Percentiles rank a stretch among this genome's conserved stretches.
Conservation (phyloP, 2,797 vertebrate genomes). For the Hemitrygon akajei region DNA sequence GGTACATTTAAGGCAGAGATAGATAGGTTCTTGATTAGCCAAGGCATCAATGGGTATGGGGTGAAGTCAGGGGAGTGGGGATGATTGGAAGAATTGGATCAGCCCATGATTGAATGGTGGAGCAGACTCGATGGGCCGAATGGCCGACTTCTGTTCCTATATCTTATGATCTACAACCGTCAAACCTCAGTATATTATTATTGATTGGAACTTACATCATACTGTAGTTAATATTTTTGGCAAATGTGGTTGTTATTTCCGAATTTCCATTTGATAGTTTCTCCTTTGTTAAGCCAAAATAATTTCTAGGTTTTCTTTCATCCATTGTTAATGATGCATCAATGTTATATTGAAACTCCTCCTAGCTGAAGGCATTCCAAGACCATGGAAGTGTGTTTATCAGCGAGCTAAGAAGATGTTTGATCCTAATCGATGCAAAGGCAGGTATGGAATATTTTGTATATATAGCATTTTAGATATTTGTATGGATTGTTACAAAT, state of each 20-base stretch:
- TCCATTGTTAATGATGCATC: neutral
- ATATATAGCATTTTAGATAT: neutral
- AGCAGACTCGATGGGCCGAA: too few relatives aligned
- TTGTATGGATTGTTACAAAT: neutral
- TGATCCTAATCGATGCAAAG: conserved; percentile 58
- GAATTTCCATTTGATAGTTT: neutral
- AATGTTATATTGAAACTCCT: neutral
- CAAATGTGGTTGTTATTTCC: neutral
- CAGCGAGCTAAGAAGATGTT: conserved; percentile 61
- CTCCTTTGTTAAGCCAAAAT: neutral
- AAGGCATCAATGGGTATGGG: too few relatives aligned
- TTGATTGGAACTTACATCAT: neutral
- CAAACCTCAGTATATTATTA: neutral
- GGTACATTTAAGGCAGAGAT: too few relatives aligned
- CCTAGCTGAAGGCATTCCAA: conserved; percentile 55
- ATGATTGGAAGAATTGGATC: too few relatives aligned
- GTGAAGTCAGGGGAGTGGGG: too few relatives aligned
- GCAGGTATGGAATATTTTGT: conserved; percentile 49
- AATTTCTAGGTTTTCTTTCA: neutral
- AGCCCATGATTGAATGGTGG: too few relatives aligned
- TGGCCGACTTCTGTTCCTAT: too few relatives aligned
- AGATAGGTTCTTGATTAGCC: too few relatives aligned
- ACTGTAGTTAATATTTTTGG: neutral
- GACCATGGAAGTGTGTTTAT: conserved; percentile 55
- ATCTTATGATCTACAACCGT: too few relatives aligned